Evolutionary conservation across 2,888 invertebrate genomes (phyloP).

Genomic region (Tetramorium bicarinatum): DNA sequence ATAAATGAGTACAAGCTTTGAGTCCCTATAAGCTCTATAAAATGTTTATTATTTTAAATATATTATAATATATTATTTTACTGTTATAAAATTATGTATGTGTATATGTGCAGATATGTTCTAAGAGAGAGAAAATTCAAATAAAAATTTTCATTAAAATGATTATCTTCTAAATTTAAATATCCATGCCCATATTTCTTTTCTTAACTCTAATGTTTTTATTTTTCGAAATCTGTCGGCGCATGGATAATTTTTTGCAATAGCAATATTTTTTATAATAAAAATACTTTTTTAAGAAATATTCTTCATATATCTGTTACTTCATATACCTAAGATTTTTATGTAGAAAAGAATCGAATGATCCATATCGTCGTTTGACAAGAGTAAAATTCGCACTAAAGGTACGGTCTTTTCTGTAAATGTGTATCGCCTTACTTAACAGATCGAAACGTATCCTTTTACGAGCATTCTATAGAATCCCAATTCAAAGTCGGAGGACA

Average conservation of each 20-base stretch:
- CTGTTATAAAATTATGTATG: background rate
- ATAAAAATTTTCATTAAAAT: constrained; percentile 14
- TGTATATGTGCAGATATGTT: background rate
- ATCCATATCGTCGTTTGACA: background rate
- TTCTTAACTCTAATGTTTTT: background rate
- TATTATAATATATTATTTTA: background rate
- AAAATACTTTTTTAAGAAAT: background rate
- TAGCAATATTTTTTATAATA: background rate
- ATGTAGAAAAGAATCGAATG: background rate
- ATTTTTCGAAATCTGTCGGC: background rate
- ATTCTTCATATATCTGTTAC: background rate
- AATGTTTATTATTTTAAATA: background rate
- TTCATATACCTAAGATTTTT: background rate
- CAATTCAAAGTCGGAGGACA: constrained; percentile 50
- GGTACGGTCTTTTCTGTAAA: constrained; percentile 16
- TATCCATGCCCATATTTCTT: background rate
- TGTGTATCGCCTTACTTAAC: constrained; percentile 43
- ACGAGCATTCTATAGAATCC: constrained; percentile 53
- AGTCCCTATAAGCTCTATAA: background rate
- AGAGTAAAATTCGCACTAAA: constrained; percentile 22
- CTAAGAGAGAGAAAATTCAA: background rate
- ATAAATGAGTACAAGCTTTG: background rate
- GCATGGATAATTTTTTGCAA: background rate
- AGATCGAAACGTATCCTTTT: constrained; percentile 62
- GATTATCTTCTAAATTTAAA: background rate